Base-by-base conservation (phyloP, 2,797 vertebrate genomes). In the Protonibea diacanthus region DNA sequence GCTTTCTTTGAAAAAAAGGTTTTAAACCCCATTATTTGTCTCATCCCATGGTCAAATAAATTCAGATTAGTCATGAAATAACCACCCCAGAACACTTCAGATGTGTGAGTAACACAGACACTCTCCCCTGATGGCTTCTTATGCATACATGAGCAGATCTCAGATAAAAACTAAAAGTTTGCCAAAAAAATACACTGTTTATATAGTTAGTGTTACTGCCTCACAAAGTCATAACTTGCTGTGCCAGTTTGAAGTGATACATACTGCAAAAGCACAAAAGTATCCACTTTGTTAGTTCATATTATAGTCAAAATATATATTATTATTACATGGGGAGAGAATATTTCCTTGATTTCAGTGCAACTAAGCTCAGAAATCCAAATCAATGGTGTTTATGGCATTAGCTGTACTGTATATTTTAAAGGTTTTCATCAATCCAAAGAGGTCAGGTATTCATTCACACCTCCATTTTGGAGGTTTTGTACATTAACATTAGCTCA, bases 51-150 rank as follows among this genome's bases (percentile, higher is more conserved):
- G 76, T 80, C 76, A 83, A 82, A 76, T 80, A 58, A 89, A 71
- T 71, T 82, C 49, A 59, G 29, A 87, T 91, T 86, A 91, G 67
- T 90, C 90, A 88, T 71, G 66, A 85, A 59, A 59, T 18, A 20
- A 65, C 61, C n/a, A 2, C 61, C 0, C 12, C 65, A 62, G 42
- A 58, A 71, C 81, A 78, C 53, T 69, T 40, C 55, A 45, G 53
- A 78, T 52, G 65, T 80, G 64, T 83, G 76, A 85, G 69, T 1
- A 77, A 84, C 67, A 76, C 47, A 74, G 71, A 91, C 61, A 73
- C 56, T 73, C 44, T 10, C 27, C 44, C 29, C 23, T n/a, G 38
- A 66, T 59, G 52, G 21, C 42, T 83, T 53, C 51, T 52, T 44
- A 5, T 60, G 67, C 14, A 17, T 47, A 81, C 81, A 85, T 61